Base-by-base conservation (phyloP, 2,888 invertebrate genomes). In the Eutolmus rufibarbis region DNA sequence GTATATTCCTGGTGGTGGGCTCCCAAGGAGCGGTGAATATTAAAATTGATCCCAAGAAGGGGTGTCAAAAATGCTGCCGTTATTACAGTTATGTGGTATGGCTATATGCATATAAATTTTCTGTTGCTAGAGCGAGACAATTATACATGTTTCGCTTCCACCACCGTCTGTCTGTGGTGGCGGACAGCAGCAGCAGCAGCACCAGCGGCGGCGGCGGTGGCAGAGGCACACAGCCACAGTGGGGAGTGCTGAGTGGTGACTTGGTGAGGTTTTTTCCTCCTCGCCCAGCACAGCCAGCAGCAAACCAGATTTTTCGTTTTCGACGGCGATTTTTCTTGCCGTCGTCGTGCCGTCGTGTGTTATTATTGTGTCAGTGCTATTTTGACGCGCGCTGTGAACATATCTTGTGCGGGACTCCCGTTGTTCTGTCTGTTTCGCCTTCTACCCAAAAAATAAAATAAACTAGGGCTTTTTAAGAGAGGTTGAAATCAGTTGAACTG, bases 321-420 rank as follows among this genome's bases (percentile, higher is more conserved):
- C 90, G 91, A 28, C 51, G 91, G 91, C 90, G 90, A 91, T 91
- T 91, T 91, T 91, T 91, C 90, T 90, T 89, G 90, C 90, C 89
- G 90, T 40, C 84, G 81, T 19, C 66, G 66, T 66, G 76, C 40
- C 37, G 76, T 40, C 76, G 76, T 90, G 76, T 90, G 90, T 90
- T 91, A 91, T 92, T 92, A 91, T 91, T 91, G 92, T 92, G 91
- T 91, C 92, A 92, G 91, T 92, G 91, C 90, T 91, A 91, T 92
- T 92, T 92, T 91, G 92, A 92, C 92, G 92, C 91, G 92, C 92
- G 92, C 91, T 91, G 91, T 88, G 87, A 92, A 91, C 91, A 92
- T 92, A 91, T 91, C 91, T 85, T 56, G 74, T 43, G 74, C 74
- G 46, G 43, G 28, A 40, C 37, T 40, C 40, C 37, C 46, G 23